Percentiles rank a stretch among this genome's conserved stretches.
Conservation (phyloP, 1,140 invertebrate species). For the Megalonaias nervosa region DNA sequence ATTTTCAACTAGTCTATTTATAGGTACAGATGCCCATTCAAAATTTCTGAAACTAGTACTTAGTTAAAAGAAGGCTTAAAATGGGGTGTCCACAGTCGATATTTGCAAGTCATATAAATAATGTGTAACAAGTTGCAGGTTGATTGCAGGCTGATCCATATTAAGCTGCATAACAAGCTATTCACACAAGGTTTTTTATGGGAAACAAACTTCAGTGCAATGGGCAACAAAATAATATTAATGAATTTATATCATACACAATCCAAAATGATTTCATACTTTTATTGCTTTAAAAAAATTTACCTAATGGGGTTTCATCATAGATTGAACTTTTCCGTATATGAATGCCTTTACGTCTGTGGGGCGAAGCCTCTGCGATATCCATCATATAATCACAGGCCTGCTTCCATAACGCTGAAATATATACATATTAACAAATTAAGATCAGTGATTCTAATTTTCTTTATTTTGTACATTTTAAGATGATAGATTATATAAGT, state of each 20-base stretch:
- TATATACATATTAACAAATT: conserved; percentile 22
- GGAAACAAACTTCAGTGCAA: background rate
- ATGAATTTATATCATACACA: background rate
- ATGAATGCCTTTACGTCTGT: conserved; percentile 51
- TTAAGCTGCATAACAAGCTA: background rate
- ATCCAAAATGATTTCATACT: background rate
- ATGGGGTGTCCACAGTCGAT: too few relatives aligned
- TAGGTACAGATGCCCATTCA: too few relatives aligned
- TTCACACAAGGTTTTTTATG: background rate
- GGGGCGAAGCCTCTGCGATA: conserved; percentile 62
- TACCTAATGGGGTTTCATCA: conserved; percentile 65
- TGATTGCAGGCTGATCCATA: background rate
- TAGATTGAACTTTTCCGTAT: conserved; percentile 63
- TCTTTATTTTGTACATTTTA: conserved; percentile 60
- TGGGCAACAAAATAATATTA: background rate
- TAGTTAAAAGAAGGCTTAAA: too few relatives aligned
- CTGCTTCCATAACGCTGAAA: conserved; percentile 76
- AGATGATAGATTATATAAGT: background rate
- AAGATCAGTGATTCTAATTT: conserved; percentile 3
- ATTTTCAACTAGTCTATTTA: too few relatives aligned
- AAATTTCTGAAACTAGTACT: too few relatives aligned
- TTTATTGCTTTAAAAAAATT: conserved; percentile 20
- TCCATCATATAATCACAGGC: conserved; percentile 78
- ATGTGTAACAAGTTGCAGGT: background rate
- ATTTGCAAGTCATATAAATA: too few relatives aligned